Evolutionary conservation across 2,113 vertebrate species (phyloP), one percentile per base, ranked within the genome.

Genomic region (Panurus biarmicus): DNA sequence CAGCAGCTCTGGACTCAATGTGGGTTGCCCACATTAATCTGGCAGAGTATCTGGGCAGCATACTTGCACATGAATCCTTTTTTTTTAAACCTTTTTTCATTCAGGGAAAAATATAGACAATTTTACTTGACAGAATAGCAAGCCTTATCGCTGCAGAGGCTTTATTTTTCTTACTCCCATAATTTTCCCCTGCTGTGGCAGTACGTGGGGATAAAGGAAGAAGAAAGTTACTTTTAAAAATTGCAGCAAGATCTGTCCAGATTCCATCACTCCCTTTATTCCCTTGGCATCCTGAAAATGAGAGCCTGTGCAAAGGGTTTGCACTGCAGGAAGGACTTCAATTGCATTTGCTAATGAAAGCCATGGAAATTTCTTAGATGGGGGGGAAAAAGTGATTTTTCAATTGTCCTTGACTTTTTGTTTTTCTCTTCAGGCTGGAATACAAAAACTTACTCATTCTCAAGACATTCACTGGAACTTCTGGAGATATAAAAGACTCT

Each of bases 401-500:
- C 14, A 11, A 69, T 51, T 87, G 42, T 66, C 47, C 50, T 91
- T 88, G 69, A 80, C 28, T 60, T 82, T 56, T 44, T 84, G 60
- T 73, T 81, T 70, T 80, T 60, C 67, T 87, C 22, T 56, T 85
- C 36, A 64, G 21, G 25, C 14, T 66, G 47, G 16, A 87, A 86
- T 18, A 88, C 79, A 74, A 94, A 95, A 91, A 33, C 19, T 86
- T 88, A 85, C 47, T 87, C 54, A 88, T 76, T 85, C 64, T 85
- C 69, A 90, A 50, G 64, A 93, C 71, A 80, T 74, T 71, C 69
- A 60, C 33, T 74, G 72, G 40, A 65, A 78, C 20, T 47, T 57
- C 25, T 9, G 70, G 66, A 87, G 58, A 60, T 87, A 53, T 6
- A 67, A 22, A 67, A 61, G 71, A 70, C 53, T 47, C n/a, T n/a